phyloP scores from a whole-genome alignment of 2,797 vertebrate species.

The Bucorvus abyssinicus region DNA sequence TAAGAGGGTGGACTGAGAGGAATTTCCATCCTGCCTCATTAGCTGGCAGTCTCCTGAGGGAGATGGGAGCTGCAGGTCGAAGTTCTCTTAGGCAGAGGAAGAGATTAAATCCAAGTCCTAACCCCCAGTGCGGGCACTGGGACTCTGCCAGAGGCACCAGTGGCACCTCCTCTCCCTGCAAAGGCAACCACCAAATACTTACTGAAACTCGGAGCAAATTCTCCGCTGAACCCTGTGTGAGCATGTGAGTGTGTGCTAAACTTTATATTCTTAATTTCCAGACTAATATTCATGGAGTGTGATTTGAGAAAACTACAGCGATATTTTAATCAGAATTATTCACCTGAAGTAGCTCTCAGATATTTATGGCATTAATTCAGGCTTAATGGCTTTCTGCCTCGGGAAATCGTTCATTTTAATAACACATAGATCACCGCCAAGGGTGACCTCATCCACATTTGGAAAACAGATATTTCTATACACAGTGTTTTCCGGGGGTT shows the following conservation, averaged over 20 bases:
- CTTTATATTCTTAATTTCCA: not conserved
- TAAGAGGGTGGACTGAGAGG: not conserved
- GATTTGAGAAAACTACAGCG: not conserved
- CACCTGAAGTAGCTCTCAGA: constrained; percentile 23
- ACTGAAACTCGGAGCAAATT: rapidly evolving
- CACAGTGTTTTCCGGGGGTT: not conserved
- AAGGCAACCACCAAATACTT: not conserved
- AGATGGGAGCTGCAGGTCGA: not conserved
- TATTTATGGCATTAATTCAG: constrained; percentile 24
- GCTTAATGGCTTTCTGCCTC: not conserved
- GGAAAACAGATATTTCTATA: not conserved
- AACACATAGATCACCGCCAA: not conserved
- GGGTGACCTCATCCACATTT: not conserved
- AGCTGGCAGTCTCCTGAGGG: not conserved
- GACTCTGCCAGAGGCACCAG: not conserved
- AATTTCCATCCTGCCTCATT: not conserved
- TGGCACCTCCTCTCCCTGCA: not conserved
- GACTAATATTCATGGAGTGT: not conserved
- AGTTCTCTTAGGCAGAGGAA: not conserved
- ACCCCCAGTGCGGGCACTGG: not conserved
- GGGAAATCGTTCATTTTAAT: not conserved
- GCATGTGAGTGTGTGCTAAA: not conserved
- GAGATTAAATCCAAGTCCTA: not conserved
- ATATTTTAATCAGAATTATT: not conserved
- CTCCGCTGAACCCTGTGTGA: rapidly evolving